These are phyloP conservation scores for Aselliscus stoliczkanus DNA, from an alignment of 2,797 vertebrate species.

Conservation along the genomic window DNA sequence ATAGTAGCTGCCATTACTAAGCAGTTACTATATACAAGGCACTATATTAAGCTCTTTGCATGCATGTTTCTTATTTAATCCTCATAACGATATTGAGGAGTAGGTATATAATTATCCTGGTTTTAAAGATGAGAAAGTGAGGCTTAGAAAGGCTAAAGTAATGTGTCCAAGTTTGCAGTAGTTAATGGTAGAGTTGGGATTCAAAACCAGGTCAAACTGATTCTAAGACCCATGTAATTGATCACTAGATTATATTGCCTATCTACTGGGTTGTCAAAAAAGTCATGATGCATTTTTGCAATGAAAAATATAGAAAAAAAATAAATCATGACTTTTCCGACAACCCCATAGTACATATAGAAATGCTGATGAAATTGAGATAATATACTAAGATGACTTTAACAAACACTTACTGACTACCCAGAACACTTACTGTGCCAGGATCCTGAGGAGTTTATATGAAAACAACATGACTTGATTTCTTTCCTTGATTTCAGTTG, in stretches of 20 bases:
- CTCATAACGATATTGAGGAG: slow-evolving; percentile 50
- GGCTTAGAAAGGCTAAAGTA: slow-evolving; percentile 26
- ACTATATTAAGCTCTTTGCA: slow-evolving; percentile 61
- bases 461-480: background rate
- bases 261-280: too few relatives aligned
- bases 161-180: background rate
- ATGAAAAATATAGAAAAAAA: too few relatives aligned
- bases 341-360: background rate
- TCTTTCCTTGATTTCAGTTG: background rate
- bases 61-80: slow-evolving; percentile 63
- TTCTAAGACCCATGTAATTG: background rate
- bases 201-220: background rate
- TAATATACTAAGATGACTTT: background rate
- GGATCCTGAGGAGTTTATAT: background rate
- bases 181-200: background rate
- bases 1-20: slow-evolving; percentile 67
- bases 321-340: too few relatives aligned
- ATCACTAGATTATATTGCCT: background rate
- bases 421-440: background rate
- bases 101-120: slow-evolving; percentile 51
- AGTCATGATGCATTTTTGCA: too few relatives aligned
- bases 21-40: slow-evolving; percentile 59
- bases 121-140: slow-evolving; percentile 53
- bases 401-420: background rate
- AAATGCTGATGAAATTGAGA: background rate